These are phyloP conservation scores for Podotricha telesiphe DNA, from an alignment of 2,888 invertebrate genomes.

Conservation along the genomic window DNA sequence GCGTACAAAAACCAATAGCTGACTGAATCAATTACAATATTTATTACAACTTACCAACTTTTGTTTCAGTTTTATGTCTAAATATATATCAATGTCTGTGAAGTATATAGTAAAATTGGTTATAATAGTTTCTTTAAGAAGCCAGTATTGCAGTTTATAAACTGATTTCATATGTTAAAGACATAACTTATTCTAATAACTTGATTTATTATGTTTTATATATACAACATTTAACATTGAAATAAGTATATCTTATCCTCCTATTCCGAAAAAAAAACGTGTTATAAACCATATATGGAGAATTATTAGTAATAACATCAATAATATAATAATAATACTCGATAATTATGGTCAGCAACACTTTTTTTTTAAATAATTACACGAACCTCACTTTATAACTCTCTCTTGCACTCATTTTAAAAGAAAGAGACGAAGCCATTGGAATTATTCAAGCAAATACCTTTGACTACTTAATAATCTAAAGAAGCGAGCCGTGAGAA, in stretches of 20 bases:
- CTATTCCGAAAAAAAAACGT: too few species aligned
- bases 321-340: too few species aligned
- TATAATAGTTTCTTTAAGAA: too few species aligned
- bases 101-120: too few species aligned
- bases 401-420: constrained; percentile 30
- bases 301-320: too few species aligned
- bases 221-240: too few species aligned
- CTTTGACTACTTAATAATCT: constrained; percentile 68
- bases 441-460: constrained; percentile 70
- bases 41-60: not conserved
- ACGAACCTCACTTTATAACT: constrained; percentile 4
- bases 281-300: too few species aligned
- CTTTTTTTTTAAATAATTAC: constrained; percentile 1
- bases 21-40: not conserved
- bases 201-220: too few species aligned
- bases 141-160: too few species aligned
- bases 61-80: not conserved
- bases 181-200: too few species aligned
- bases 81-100: not conserved
- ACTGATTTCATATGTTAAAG: too few species aligned
- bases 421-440: constrained; percentile 53
- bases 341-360: not conserved
- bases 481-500: constrained; percentile 67
- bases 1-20: constrained; percentile 24
- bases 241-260: too few species aligned